Evolutionary conservation across 1,140 invertebrate species (phyloP).

Genomic region (Drosophila nannoptera): DNA sequence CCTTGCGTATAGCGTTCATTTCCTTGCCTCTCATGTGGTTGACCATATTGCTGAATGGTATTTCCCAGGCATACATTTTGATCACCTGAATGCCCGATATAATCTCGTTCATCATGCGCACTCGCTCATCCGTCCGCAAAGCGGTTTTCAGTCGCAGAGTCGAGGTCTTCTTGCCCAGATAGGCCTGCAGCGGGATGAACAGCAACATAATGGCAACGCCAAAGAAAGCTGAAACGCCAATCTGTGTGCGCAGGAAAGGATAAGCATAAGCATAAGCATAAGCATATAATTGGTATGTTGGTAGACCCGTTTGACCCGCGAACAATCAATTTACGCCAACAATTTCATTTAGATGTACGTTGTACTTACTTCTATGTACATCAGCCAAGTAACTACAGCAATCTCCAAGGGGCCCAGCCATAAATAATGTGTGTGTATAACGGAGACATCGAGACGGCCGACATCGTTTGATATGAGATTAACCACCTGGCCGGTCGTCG

Average conservation of each 20-base stretch:
- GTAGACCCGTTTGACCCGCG: background rate
- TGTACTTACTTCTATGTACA: slow-evolving; percentile 82
- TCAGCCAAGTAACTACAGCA: slow-evolving; percentile 86
- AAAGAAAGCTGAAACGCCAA: slow-evolving; percentile 86
- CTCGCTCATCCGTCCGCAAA: slow-evolving; percentile 88
- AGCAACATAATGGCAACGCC: slow-evolving; percentile 89
- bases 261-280: background rate
- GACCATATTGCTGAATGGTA: slow-evolving; percentile 85
- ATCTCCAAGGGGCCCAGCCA: slow-evolving; percentile 92
- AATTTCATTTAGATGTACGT: no score
- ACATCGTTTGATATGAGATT: slow-evolving; percentile 96
- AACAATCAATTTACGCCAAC: background rate
- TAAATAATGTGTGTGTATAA: slow-evolving; percentile 86
- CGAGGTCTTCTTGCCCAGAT: slow-evolving; percentile 86
- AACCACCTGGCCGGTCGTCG: slow-evolving; percentile 92
- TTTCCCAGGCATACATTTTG: slow-evolving; percentile 95
- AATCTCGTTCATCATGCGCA: slow-evolving; percentile 94
- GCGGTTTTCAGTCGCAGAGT: slow-evolving; percentile 85
- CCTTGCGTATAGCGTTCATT: slow-evolving; percentile 82
- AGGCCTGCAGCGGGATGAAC: slow-evolving; percentile 91
- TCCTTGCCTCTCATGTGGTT: slow-evolving; percentile 81
- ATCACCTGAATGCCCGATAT: slow-evolving; percentile 93
- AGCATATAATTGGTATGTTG: background rate
- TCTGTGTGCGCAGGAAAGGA: slow-evolving; percentile 68
- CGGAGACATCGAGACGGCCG: slow-evolving; percentile 84